Percentiles rank a stretch among this genome's conserved stretches.
These are phyloP conservation scores for Chelidonichthys spinosus DNA, from an alignment of 2,797 vertebrate genomes.

Conservation along the genomic window DNA sequence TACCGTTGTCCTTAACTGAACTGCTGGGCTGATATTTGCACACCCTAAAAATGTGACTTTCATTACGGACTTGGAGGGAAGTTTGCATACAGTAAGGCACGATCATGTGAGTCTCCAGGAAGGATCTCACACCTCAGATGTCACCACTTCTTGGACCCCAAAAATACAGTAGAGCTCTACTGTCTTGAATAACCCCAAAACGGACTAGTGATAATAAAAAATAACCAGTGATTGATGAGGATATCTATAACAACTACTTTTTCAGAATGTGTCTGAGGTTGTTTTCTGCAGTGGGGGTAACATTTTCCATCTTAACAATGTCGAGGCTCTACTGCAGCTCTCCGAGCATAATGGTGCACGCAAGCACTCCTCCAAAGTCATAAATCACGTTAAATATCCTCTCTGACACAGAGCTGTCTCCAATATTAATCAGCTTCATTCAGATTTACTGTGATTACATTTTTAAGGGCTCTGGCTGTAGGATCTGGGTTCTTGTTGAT, in stretches of 20 bases:
- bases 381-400: slow-evolving; percentile 62
- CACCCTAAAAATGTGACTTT: slow-evolving; percentile 59
- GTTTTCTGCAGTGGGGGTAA: slow-evolving; percentile 10
- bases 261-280: slow-evolving; percentile 1
- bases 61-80: slow-evolving; percentile 47
- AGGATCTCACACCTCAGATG: slow-evolving; percentile 35
- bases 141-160: not conserved
- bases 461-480: slow-evolving; percentile 63
- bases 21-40: slow-evolving; percentile 28
- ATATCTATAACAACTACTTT: not conserved
- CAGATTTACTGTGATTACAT: slow-evolving; percentile 71
- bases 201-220: not conserved
- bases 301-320: slow-evolving; percentile 26
- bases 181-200: slow-evolving; percentile 6
- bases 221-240: not conserved
- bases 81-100: slow-evolving; percentile 36
- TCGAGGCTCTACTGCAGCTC: slow-evolving; percentile 9
- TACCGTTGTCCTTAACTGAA: slow-evolving; percentile 50
- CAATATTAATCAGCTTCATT: slow-evolving; percentile 64
- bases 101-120: slow-evolving; percentile 48
- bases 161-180: not conserved
- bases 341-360: slow-evolving; percentile 8
- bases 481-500: slow-evolving; percentile 49
- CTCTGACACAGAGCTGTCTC: slow-evolving; percentile 47
- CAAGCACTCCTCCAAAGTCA: slow-evolving; percentile 30